Conservation (phyloP, 2,113 vertebrate genomes). For the Piaya cayana region DNA sequence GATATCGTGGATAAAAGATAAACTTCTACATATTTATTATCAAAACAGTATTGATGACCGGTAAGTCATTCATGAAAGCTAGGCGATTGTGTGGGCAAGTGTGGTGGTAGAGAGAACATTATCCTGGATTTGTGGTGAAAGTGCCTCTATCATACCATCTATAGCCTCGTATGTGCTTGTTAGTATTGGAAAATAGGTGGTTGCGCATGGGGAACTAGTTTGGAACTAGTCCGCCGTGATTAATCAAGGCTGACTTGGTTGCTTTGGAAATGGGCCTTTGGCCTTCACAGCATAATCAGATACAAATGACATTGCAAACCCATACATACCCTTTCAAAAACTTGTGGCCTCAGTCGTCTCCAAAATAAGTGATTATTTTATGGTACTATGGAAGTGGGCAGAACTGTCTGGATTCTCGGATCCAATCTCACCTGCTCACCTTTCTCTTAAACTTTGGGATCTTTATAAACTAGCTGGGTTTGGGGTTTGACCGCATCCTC, state of each 20-base stretch:
- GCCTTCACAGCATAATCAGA: neutral
- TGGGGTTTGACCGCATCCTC: neutral
- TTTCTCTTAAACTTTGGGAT: neutral
- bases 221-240: neutral
- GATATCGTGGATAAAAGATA: conserved; percentile 99
- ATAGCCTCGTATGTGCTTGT: neutral
- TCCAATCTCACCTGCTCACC: fast-evolving
- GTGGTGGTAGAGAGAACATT: neutral
- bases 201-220: neutral
- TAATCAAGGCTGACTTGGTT: neutral
- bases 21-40: conserved; percentile 98
- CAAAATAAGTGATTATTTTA: neutral
- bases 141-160: neutral
- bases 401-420: neutral
- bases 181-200: neutral
- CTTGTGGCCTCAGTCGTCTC: neutral
- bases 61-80: conserved; percentile 68
- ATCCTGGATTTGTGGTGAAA: neutral
- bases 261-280: neutral
- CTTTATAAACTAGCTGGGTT: neutral
- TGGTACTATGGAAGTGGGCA: neutral
- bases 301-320: neutral
- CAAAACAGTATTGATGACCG: conserved; percentile 99
- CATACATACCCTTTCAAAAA: neutral
- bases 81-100: neutral